A percentile compares a stretch with the other conserved stretches of the same genome.
phyloP scores from a whole-genome alignment of 2,888 invertebrate genomes.

The Magallana nippona region DNA sequence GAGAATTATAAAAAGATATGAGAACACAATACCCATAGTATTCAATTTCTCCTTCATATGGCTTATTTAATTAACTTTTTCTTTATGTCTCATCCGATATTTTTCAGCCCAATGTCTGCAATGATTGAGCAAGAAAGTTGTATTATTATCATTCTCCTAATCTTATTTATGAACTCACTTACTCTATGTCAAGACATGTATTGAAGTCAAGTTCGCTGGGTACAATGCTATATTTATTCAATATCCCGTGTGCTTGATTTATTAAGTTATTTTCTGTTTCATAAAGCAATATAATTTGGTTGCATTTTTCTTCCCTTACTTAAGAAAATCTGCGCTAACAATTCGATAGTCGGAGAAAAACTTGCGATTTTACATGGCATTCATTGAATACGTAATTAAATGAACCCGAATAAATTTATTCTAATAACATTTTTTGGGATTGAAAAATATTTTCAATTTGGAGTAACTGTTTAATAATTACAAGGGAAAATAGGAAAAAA shows the following conservation, averaged over 20 bases:
- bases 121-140: slow-evolving; percentile 25
- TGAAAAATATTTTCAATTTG: slow-evolving; percentile 12
- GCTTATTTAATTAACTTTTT: slow-evolving; percentile 9
- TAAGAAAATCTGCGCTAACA: slow-evolving; percentile 22
- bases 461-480: background rate
- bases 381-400: slow-evolving; percentile 31
- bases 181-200: slow-evolving; percentile 13
- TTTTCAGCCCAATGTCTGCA: slow-evolving; percentile 8
- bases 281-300: slow-evolving; percentile 32
- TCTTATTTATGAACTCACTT: slow-evolving; percentile 15
- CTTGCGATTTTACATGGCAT: slow-evolving; percentile 12
- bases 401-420: slow-evolving; percentile 11
- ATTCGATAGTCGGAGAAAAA: background rate
- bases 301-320: slow-evolving; percentile 22
- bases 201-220: slow-evolving; percentile 18
- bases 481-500: too few species aligned
- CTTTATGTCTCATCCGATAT: slow-evolving; percentile 15
- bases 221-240: slow-evolving; percentile 29
- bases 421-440: background rate
- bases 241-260: slow-evolving; percentile 29
- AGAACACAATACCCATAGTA: background rate
- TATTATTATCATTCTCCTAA: slow-evolving; percentile 11
- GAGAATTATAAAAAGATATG: too few species aligned
- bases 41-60: background rate
- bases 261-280: slow-evolving; percentile 31